Evolutionary conservation across 2,113 vertebrate species (phyloP).

Genomic region (Potamarius usumacintae): DNA sequence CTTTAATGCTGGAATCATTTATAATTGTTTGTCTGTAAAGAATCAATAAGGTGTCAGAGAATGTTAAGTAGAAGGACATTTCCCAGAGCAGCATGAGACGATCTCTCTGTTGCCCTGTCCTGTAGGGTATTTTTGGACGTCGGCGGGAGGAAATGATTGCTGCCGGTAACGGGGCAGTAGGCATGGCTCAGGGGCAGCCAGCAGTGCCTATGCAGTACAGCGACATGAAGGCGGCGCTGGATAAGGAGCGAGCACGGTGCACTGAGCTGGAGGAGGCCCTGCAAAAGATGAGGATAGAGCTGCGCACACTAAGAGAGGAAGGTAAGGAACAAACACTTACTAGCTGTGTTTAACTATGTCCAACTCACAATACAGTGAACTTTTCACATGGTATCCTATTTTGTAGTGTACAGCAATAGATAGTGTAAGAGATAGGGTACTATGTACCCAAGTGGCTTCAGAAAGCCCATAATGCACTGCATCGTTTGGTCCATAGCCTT

Average conservation of each 20-base stretch:
- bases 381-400: background rate
- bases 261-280: slow-evolving; percentile 94
- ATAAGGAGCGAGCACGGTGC: slow-evolving; percentile 94
- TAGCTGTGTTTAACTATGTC: background rate
- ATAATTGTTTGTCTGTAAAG: background rate
- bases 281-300: slow-evolving; percentile 96
- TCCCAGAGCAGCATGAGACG: background rate
- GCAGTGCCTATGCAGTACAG: slow-evolving; percentile 91
- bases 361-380: background rate
- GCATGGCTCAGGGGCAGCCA: slow-evolving; percentile 57
- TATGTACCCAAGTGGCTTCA: background rate
- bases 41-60: background rate
- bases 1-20: background rate
- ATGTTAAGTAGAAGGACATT: background rate
- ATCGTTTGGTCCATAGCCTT: background rate
- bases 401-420: background rate
- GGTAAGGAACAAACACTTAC: slow-evolving; percentile 68
- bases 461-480: background rate
- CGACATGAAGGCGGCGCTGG: slow-evolving; percentile 95
- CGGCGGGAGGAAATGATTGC: slow-evolving; percentile 87
- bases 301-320: slow-evolving; percentile 92
- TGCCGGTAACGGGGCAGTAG: slow-evolving; percentile 64
- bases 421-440: background rate
- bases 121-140: slow-evolving; percentile 94
- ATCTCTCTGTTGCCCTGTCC: slow-evolving; percentile 48